Percentiles rank a stretch among this genome's conserved stretches.
Evolutionary conservation across 1,140 invertebrate species (phyloP).

Genomic region (Trialeurodes vaporariorum): DNA sequence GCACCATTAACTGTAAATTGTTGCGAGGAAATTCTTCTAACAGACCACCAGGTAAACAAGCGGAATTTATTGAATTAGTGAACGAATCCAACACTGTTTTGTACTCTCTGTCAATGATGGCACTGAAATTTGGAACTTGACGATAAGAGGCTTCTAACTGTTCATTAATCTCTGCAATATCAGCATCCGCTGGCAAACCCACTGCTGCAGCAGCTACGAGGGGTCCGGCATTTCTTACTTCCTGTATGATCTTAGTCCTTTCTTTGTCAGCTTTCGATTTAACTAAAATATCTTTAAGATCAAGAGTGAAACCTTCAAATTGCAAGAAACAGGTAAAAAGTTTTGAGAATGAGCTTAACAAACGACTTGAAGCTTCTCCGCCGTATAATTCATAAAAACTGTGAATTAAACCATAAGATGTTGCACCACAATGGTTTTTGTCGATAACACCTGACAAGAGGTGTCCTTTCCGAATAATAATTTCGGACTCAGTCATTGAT

Average conservation of each 20-base stretch:
- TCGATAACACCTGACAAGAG: constrained; percentile 89
- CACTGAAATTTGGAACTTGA: constrained; percentile 61
- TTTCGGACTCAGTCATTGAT: constrained; percentile 79
- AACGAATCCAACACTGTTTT: constrained; percentile 67
- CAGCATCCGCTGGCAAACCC: constrained; percentile 45
- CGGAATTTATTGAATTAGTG: constrained; percentile 81
- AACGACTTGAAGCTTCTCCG: constrained; percentile 58
- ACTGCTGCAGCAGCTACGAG: constrained; percentile 57
- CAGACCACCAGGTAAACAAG: constrained; percentile 68
- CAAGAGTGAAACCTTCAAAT: constrained; percentile 82
- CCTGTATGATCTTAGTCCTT: constrained; percentile 55
- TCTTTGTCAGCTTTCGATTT: constrained; percentile 53
- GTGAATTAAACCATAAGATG: constrained; percentile 85
- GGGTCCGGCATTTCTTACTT: constrained; percentile 44
- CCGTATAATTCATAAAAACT: constrained; percentile 93
- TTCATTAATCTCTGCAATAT: constrained; percentile 41
- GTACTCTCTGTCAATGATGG: constrained; percentile 72
- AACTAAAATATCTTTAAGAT: constrained; percentile 89
- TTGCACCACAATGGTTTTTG: constrained; percentile 92
- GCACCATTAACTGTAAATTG: constrained; percentile 94
- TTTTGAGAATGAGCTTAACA: constrained; percentile 82
- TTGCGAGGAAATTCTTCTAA: constrained; percentile 83
- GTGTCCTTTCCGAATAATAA: constrained; percentile 81
- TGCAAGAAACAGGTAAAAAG: constrained; percentile 87
- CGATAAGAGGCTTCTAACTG: constrained; percentile 58